These are phyloP conservation scores for Paraplagusia blochii DNA, from an alignment of 2,113 vertebrate genomes.

Conservation along the genomic window DNA sequence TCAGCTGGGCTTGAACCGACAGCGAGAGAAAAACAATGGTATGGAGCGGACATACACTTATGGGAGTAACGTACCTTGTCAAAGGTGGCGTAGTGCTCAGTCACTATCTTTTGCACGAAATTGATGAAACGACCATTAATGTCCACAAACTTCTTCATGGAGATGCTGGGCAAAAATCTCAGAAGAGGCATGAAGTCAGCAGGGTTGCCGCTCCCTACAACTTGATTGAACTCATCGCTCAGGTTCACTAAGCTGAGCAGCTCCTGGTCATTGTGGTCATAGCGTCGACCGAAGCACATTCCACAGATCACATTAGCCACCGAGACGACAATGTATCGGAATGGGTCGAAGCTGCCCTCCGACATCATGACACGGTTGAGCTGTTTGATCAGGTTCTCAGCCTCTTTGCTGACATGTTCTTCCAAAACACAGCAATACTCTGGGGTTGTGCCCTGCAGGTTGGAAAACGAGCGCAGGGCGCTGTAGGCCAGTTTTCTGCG, in stretches of 20 bases:
- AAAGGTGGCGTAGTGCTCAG: constrained; percentile 79
- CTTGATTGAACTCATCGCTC: constrained; percentile 73
- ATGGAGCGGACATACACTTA: neutral
- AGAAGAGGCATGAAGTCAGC: constrained; percentile 88
- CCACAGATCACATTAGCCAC: constrained; percentile 88
- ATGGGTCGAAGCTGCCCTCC: constrained; percentile 79
- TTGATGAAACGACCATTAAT: constrained; percentile 71
- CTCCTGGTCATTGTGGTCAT: constrained; percentile 78
- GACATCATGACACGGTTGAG: constrained; percentile 69
- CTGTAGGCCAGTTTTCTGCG: constrained; percentile 78
- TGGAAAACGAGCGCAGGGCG: constrained; percentile 77
- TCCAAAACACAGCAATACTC: constrained; percentile 73
- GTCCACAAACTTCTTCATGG: constrained; percentile 73
- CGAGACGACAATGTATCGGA: constrained; percentile 80
- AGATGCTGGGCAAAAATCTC: constrained; percentile 75
- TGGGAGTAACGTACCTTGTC: constrained; percentile 74
- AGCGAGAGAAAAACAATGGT: neutral
- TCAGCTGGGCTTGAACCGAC: neutral
- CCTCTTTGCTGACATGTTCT: constrained; percentile 81
- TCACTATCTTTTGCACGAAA: constrained; percentile 77
- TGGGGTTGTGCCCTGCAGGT: constrained; percentile 40
- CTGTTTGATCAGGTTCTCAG: constrained; percentile 66
- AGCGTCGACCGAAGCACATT: constrained; percentile 85
- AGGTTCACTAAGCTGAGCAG: constrained; percentile 78
- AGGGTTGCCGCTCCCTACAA: constrained; percentile 71